Evolutionary conservation across 2,113 vertebrate genomes (phyloP), one percentile per base, ranked within the genome.

Genomic region (Chiloscyllium plagiosum): DNA sequence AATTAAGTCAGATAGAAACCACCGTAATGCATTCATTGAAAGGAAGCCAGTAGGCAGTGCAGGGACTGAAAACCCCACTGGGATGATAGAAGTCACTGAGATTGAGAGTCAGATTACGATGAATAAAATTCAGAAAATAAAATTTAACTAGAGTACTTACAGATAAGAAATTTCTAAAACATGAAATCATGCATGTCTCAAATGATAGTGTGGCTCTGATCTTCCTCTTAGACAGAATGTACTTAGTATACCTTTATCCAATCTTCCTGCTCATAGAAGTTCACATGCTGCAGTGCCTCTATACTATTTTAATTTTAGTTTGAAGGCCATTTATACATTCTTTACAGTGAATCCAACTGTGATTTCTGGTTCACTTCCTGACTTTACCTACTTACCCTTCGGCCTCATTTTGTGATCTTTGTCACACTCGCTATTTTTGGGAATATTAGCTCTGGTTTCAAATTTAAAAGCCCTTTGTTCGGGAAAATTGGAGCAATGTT

Each of bases 1-100:
- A 95, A 95, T 72, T 70, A 95, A 47, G 17, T 95, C 42, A 26
- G 94, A 95, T 95, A 72, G 94, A 50, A 95, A 95, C 69, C 42
- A 72, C 68, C 24, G 4, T 50, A 33, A 50, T 47, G 12, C 47
- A 72, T 95, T 95, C 94, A 95, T 95, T 95, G 68, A 61, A 95
- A 52, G 52, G 10, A 72, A 52, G 47, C 42, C 94, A 76, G 47
- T 10, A 95, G 19, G 68, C 47, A 29, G 20, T 95, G 68, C 94
- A 52, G 42, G 47, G 52, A 24, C 47, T 72, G 13, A 50, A 76
- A 94, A 72, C 52, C 69, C 69, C 26, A 95, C 42, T 95, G 93
- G 93, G 93, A 72, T 3, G 22, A 72, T 95, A 19, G 94, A 95
- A 94, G 37, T 47, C 65, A 42, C 66, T 69, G 20, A 69, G 94